Evolutionary conservation across 2,113 vertebrate species (phyloP).

Genomic region (Galemys pyrenaicus): DNA sequence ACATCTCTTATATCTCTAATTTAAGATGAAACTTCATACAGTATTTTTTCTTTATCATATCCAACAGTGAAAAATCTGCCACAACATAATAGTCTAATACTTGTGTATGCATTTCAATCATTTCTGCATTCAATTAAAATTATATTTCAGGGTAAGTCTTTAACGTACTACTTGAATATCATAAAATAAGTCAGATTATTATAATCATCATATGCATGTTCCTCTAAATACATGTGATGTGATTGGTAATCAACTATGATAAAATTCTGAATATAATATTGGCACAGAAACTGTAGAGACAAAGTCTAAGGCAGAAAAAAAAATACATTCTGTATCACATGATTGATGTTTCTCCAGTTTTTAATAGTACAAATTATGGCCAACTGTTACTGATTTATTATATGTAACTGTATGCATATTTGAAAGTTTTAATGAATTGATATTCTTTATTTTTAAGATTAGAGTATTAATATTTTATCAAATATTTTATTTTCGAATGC

Average conservation of each 20-base stretch:
- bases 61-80: not conserved
- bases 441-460: not conserved
- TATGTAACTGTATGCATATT: not conserved
- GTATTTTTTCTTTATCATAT: not conserved
- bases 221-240: constrained; percentile 7
- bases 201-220: constrained; percentile 30
- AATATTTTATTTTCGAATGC: not conserved
- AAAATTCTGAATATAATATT: not conserved
- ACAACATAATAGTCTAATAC: constrained; percentile 11
- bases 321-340: not conserved
- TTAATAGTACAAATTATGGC: not conserved
- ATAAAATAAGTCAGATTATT: constrained; percentile 55
- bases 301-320: not conserved
- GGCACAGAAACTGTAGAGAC: not conserved
- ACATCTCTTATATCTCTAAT: not conserved
- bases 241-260: constrained; percentile 38
- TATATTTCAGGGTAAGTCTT: constrained; percentile 26
- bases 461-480: not conserved
- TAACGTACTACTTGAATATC: constrained; percentile 21
- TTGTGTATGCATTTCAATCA: constrained; percentile 54
- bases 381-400: not conserved
- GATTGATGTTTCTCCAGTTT: not conserved
- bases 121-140: constrained; percentile 74
- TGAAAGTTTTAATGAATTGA: not conserved
- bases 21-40: not conserved